A percentile compares a stretch with the other conserved stretches of the same genome.
phyloP scores from a whole-genome alignment of 2,797 vertebrate genomes.

The Clarias platycephalus region DNA sequence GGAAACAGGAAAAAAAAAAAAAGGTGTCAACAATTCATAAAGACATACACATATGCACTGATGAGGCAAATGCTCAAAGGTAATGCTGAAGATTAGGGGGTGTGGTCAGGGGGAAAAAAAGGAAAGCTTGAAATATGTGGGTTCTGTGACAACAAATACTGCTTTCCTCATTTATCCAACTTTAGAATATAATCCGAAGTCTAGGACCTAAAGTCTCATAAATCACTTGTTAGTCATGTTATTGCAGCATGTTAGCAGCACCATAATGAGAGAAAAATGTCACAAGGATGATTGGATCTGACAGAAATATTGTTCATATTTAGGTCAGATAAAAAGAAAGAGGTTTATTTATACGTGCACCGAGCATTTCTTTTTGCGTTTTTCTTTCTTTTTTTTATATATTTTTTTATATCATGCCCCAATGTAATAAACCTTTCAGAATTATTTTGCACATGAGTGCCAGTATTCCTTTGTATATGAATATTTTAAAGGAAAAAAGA shows the following conservation, averaged over 20 bases:
- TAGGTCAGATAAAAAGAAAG: conserved; percentile 32
- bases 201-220: conserved; percentile 26
- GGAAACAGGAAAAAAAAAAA: not conserved
- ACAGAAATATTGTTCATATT: conserved; percentile 33
- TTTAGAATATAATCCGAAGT: conserved; percentile 4
- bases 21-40: not conserved
- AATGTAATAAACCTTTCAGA: conserved; percentile 27
- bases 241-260: conserved; percentile 29
- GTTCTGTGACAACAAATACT: conserved; percentile 12
- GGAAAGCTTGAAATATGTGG: not conserved
- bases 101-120: not conserved
- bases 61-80: not conserved
- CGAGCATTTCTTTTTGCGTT: not conserved
- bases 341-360: conserved; percentile 28
- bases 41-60: not conserved
- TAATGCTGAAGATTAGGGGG: not conserved
- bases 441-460: conserved; percentile 27
- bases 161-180: conserved; percentile 21
- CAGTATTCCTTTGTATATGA: conserved; percentile 2
- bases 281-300: conserved; percentile 17
- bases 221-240: conserved; percentile 31
- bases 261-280: conserved; percentile 31
- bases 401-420: conserved; percentile 14
- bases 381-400: not conserved
- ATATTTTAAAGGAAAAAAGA: not conserved